Evolutionary conservation across 2,113 vertebrate genomes (phyloP).

Genomic region (Ptychochromis oligacanthus): DNA sequence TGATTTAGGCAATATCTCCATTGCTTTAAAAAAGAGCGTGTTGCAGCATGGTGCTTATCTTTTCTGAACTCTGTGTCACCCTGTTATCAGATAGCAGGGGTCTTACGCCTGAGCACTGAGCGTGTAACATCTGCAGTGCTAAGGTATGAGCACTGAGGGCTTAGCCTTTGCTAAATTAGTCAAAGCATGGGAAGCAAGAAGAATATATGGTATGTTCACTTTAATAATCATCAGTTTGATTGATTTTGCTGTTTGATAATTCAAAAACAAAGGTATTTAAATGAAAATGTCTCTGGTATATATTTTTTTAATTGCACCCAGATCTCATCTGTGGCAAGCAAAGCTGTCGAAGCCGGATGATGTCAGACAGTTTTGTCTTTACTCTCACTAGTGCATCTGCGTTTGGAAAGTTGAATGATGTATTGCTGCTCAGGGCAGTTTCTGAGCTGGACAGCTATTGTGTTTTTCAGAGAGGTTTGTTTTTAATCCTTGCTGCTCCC

Average conservation of each 20-base stretch:
- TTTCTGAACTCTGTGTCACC: constrained; percentile 58
- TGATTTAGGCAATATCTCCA: background rate
- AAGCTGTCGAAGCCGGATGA: background rate
- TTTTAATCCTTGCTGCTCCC: constrained; percentile 44
- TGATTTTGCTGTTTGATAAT: background rate
- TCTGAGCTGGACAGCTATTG: constrained; percentile 44
- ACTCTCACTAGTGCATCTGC: background rate
- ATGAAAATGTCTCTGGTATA: background rate
- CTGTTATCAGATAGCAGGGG: constrained; percentile 25
- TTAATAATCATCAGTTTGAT: background rate
- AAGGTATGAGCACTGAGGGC: constrained; percentile 2
- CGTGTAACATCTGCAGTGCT: constrained; percentile 25
- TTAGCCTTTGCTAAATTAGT: constrained; percentile 2
- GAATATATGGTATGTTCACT: background rate
- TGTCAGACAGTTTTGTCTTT: background rate
- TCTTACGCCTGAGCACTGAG: constrained; percentile 2
- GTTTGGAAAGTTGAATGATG: constrained; percentile 7
- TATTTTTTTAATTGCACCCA: background rate
- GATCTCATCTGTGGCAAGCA: background rate
- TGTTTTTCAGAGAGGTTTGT: constrained; percentile 62
- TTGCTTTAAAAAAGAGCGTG: background rate
- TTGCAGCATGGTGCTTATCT: background rate
- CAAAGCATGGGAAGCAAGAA: background rate
- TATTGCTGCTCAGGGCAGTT: constrained; percentile 34
- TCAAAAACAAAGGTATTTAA: background rate